phyloP scores from a whole-genome alignment of 2,797 vertebrate genomes.

The Siniperca scherzeri region DNA sequence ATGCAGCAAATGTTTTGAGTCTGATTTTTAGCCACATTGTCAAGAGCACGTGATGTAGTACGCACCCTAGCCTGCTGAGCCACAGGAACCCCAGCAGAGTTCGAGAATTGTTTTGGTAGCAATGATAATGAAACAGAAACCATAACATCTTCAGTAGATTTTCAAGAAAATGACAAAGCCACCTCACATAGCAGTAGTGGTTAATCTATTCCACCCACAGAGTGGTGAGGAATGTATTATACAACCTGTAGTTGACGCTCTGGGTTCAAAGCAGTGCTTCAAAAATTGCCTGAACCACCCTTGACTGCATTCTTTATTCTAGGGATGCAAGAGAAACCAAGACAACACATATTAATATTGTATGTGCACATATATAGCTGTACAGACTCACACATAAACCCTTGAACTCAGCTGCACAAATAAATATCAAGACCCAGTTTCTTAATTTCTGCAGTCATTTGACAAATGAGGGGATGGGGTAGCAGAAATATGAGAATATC shows the following conservation, averaged over 20 bases:
- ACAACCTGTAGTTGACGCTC: slow-evolving; percentile 64
- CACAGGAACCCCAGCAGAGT: slow-evolving; percentile 44
- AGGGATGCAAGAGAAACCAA: slow-evolving; percentile 42
- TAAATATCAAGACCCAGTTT: slow-evolving; percentile 48
- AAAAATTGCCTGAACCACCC: slow-evolving; percentile 54
- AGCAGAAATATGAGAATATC: slow-evolving; percentile 32
- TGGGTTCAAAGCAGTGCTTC: slow-evolving; percentile 61
- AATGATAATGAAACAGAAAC: slow-evolving; percentile 69
- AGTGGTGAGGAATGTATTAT: slow-evolving; percentile 66
- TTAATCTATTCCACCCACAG: slow-evolving; percentile 80
- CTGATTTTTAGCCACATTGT: slow-evolving; percentile 51
- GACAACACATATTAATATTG: slow-evolving; percentile 54
- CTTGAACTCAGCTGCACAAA: slow-evolving; percentile 25
- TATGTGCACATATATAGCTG: slow-evolving; percentile 13
- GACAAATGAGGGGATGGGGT: slow-evolving; percentile 37
- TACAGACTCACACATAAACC: slow-evolving; percentile 2
- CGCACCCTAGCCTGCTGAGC: slow-evolving; percentile 41
- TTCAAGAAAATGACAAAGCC: slow-evolving; percentile 67
- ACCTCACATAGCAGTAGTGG: slow-evolving; percentile 48
- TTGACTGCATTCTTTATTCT: slow-evolving; percentile 58
- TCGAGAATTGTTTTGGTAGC: slow-evolving; percentile 56
- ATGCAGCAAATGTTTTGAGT: slow-evolving; percentile 28
- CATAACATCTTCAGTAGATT: slow-evolving; percentile 51
- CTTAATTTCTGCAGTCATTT: slow-evolving; percentile 49
- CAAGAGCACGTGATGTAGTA: slow-evolving; percentile 41